Conservation (phyloP, 2,113 vertebrate genomes). For the Leptodactylus fuscus region DNA sequence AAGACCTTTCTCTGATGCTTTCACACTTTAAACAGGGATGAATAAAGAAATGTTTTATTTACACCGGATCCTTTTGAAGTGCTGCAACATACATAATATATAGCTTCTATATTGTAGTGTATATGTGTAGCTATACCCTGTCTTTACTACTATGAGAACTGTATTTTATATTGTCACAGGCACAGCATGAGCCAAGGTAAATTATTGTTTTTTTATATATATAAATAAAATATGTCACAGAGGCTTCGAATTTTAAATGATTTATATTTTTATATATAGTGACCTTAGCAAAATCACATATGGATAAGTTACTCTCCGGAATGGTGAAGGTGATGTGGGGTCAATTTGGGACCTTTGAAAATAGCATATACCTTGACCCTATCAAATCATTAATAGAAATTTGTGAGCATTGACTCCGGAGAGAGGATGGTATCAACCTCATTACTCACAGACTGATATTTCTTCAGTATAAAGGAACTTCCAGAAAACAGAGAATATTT, state of each 20-base stretch:
- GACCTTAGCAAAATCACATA: slow-evolving; percentile 37
- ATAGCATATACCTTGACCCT: slow-evolving; percentile 37
- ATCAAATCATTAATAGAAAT: slow-evolving; percentile 39
- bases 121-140: too few species aligned
- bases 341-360: slow-evolving; percentile 11
- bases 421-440: slow-evolving; percentile 22
- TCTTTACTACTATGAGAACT: not conserved
- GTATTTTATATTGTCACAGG: too few species aligned
- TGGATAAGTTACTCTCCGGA: not conserved
- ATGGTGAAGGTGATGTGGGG: slow-evolving; percentile 20
- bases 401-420: slow-evolving; percentile 2
- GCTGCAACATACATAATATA: too few species aligned
- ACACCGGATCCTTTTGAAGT: too few species aligned
- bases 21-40: too few species aligned
- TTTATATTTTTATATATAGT: slow-evolving; percentile 32
- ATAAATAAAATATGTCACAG: slow-evolving; percentile 21
- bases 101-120: too few species aligned
- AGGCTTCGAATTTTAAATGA: slow-evolving; percentile 15
- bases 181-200: not conserved
- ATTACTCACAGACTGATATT: not conserved
- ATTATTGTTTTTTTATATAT: not conserved
- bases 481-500: slow-evolving; percentile 15
- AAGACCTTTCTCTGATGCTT: too few species aligned
- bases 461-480: slow-evolving; percentile 6
- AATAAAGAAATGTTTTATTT: too few species aligned